Evolutionary conservation across 2,113 vertebrate genomes (phyloP).

Genomic region (Saguinus imperator): DNA sequence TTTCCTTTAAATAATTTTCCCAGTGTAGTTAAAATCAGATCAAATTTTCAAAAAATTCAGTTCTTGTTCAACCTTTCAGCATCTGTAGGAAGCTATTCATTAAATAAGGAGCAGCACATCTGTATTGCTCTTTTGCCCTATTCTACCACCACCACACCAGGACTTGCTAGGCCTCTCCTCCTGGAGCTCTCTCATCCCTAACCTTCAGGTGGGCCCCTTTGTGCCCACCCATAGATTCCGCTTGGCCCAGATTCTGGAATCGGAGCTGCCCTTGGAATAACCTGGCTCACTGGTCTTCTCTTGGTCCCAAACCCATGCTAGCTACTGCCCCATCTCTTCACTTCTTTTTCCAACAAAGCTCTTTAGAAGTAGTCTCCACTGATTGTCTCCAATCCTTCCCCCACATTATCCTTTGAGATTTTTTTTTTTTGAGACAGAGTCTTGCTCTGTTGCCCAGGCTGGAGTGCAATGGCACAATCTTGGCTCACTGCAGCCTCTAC

Average conservation of each 20-base stretch:
- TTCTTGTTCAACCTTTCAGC: background rate
- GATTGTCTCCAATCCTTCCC: background rate
- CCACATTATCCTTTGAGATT: background rate
- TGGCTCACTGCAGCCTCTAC: too few relatives aligned
- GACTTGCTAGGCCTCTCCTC: background rate
- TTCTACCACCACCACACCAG: background rate
- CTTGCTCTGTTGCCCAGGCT: too few relatives aligned
- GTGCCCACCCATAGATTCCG: background rate
- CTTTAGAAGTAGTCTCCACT: background rate
- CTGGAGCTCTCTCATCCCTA: background rate
- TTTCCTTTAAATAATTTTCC: constrained; percentile 31
- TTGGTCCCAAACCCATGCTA: background rate
- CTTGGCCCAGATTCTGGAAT: background rate
- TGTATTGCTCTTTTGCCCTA: fast-evolving
- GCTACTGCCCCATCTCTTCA: background rate
- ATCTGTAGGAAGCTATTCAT: background rate
- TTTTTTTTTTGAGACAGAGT: too few relatives aligned
- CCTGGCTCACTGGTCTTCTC: background rate
- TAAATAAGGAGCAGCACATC: background rate
- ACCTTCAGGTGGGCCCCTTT: background rate
- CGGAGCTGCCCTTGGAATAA: background rate
- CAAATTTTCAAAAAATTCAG: background rate
- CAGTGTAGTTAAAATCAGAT: constrained; percentile 15
- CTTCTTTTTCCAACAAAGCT: background rate
- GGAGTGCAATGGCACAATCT: too few relatives aligned